Conservation (phyloP, 35 echinoderm and acorn worm species). For the Apostichopus parvimensis region DNA sequence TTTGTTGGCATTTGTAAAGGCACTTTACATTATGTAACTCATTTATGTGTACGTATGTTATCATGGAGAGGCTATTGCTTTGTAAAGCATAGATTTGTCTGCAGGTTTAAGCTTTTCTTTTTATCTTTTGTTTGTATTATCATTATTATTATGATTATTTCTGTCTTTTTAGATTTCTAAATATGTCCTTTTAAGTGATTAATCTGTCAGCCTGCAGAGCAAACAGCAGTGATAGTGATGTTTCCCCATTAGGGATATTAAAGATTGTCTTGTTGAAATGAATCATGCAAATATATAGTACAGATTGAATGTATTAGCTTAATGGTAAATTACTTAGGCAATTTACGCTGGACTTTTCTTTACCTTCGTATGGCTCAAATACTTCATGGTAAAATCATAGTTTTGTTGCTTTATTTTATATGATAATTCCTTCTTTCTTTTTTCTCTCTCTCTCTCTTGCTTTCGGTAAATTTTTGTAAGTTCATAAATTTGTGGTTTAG, state of each 20-base stretch:
- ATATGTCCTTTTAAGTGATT: constrained; percentile 1
- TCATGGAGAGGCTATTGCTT: neutral
- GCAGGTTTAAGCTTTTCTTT: neutral
- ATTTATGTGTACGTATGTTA: neutral
- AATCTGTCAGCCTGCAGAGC: neutral
- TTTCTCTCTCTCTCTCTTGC: too few species aligned
- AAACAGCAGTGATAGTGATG: neutral
- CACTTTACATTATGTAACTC: too few species aligned
- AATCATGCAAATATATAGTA: neutral
- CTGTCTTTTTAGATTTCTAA: neutral
- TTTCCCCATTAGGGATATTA: neutral
- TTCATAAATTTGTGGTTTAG: too few species aligned
- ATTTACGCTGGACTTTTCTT: neutral
- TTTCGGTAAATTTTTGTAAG: too few species aligned
- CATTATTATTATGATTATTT: too few species aligned
- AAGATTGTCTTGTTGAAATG: neutral
- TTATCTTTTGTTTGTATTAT: neutral
- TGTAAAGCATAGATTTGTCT: neutral
- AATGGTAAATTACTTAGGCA: neutral
- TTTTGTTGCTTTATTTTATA: too few species aligned
- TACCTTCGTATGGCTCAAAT: neutral
- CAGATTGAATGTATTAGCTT: neutral
- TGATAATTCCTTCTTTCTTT: too few species aligned
- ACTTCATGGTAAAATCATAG: too few species aligned
- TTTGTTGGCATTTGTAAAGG: too few species aligned